Conservation (phyloP, 2,797 vertebrate species). For the Diplodus puntazzo region DNA sequence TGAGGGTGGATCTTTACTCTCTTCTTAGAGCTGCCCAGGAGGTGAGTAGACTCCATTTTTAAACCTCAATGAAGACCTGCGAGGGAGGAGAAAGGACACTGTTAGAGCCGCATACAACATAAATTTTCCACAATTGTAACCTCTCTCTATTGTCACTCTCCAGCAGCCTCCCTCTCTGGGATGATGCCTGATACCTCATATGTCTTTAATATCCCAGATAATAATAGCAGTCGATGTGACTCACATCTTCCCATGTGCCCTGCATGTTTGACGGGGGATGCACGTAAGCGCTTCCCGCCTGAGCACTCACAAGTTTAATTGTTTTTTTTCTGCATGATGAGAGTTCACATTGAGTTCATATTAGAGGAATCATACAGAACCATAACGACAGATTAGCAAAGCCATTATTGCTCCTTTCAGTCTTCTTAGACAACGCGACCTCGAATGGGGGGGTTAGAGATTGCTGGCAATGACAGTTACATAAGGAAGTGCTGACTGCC, state of each 20-base stretch:
- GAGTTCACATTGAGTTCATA: constrained; percentile 30
- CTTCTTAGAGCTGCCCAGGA: constrained; percentile 91
- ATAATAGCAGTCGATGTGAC: constrained; percentile 67
- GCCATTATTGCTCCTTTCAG: not conserved
- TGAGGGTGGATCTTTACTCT: constrained; percentile 97
- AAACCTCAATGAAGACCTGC: constrained; percentile 64
- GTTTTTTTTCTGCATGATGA: constrained; percentile 20
- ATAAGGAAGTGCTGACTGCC: constrained; percentile 43
- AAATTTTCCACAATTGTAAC: constrained; percentile 14
- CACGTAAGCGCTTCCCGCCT: constrained; percentile 25
- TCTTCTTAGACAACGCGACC: constrained; percentile 33
- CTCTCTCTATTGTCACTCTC: constrained; percentile 7
- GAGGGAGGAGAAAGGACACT: constrained; percentile 27
- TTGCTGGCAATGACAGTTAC: constrained; percentile 52
- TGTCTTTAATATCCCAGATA: constrained; percentile 72
- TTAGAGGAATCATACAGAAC: constrained; percentile 25
- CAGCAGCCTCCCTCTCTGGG: constrained; percentile 20
- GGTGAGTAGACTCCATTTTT: constrained; percentile 86
- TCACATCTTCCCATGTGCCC: constrained; percentile 55
- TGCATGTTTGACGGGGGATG: constrained; percentile 29
- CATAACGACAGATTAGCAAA: constrained; percentile 21
- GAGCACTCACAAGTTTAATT: constrained; percentile 28
- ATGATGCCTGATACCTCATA: constrained; percentile 58
- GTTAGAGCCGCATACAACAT: constrained; percentile 33
- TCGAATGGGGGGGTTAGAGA: constrained; percentile 25